phyloP scores from a whole-genome alignment of 2,797 vertebrate genomes.

The Denticeps clupeoides region DNA sequence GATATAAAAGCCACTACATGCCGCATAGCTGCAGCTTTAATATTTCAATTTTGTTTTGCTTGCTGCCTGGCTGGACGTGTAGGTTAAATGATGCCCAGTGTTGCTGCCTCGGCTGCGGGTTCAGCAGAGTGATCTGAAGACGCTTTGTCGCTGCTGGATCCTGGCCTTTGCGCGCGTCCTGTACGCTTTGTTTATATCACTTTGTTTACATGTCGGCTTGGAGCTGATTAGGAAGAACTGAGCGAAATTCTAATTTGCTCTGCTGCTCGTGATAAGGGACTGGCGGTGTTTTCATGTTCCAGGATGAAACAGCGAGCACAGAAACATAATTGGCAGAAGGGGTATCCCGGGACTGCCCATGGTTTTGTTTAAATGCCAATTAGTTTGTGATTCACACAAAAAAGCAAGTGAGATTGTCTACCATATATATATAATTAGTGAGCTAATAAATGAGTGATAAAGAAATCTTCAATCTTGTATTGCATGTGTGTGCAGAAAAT shows the following conservation, averaged over 20 bases:
- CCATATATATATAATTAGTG: constrained; percentile 35
- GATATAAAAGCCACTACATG: no score
- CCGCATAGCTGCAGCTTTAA: no score
- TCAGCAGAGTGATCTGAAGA: not conserved
- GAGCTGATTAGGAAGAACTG: constrained; percentile 55
- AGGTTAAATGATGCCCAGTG: no score
- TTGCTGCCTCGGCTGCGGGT: not conserved
- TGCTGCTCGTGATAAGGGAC: constrained; percentile 56
- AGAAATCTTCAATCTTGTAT: constrained; percentile 19
- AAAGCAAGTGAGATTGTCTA: constrained; percentile 31
- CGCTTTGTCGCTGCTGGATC: not conserved
- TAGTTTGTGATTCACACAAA: constrained; percentile 43
- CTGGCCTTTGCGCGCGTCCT: constrained; percentile 4
- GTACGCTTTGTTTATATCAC: constrained; percentile 40
- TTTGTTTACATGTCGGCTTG: constrained; percentile 55
- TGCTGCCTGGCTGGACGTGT: no score
- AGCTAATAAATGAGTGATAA: constrained; percentile 43
- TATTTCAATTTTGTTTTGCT: no score
- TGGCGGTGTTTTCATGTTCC: constrained; percentile 50
- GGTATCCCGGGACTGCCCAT: constrained; percentile 49
- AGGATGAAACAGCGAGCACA: constrained; percentile 46
- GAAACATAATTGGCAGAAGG: constrained; percentile 59
- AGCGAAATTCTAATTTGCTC: constrained; percentile 66
- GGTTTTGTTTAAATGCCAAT: constrained; percentile 49
- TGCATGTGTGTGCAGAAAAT: no score